Evolutionary conservation across 2,113 vertebrate genomes (phyloP), one percentile per base, ranked within the genome.

Genomic region (Calidris pygmaea): DNA sequence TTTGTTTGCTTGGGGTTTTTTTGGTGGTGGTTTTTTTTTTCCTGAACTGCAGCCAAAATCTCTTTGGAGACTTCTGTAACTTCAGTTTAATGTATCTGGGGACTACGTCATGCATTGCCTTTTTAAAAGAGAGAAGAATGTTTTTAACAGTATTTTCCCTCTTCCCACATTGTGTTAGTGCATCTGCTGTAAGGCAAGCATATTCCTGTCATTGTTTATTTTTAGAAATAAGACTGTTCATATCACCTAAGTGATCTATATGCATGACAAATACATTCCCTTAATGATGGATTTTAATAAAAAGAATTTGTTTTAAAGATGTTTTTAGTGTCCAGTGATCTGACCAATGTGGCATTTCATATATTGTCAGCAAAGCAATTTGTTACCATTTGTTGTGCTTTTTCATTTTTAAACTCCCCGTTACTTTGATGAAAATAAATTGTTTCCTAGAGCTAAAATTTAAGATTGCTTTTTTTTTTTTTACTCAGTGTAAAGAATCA

Each of bases 141-240:
- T 22, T 93, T 63, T 6, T 75, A 86, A 35, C 8, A 58, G 24
- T 79, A 26, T 89, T 82, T 43, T 55, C 48, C 47, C 56, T 73
- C 58, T 87, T 85, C 27, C 53, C 22, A 21, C 24, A 43, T 22
- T 52, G 9, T 27, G 5, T 32, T 92, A 70, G 32, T 74, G 52
- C 71, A 92, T 85, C 68, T 91, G 73, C 55, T 63, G 29, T 70
- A 52, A 32, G 45, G 72, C 59, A 91, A 53, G 68, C 27, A 76
- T 24, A 39, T 76, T 93, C 59, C 58, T 92, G 60, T 91, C 71
- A 21, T 10, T 45, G 9, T 62, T 96, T 94, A 80, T 89, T 96
- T 97, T 96, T 92, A 94, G 81, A 75, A 89, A 89, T 75, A 96
- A 91, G 5, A 37, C 29, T 45, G 79, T 47, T 92, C 34, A 52